These are phyloP conservation scores for Zapus hudsonius DNA, from an alignment of 2,113 vertebrate genomes.

Conservation along the genomic window DNA sequence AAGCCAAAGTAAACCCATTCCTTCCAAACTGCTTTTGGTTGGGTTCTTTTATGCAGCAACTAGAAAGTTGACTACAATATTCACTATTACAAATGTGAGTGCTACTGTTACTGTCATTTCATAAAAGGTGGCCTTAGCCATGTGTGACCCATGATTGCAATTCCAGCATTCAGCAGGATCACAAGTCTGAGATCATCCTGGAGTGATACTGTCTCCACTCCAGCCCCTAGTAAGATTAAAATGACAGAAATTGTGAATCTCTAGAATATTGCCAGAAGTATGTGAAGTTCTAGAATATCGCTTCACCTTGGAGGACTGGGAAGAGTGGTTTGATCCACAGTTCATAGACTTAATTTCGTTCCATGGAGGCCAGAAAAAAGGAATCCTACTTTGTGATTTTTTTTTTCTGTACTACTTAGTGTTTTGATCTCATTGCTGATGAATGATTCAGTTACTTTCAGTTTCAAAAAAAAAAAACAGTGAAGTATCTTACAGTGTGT, in stretches of 20 bases:
- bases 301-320: not conserved
- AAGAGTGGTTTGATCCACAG: not conserved
- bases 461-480: slow-evolving; percentile 61
- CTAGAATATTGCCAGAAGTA: not conserved
- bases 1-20: no score
- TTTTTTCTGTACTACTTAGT: not conserved
- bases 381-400: not conserved
- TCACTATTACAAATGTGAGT: slow-evolving; percentile 4
- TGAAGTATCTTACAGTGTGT: slow-evolving; percentile 35
- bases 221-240: not conserved
- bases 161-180: not conserved
- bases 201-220: no score
- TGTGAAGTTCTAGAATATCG: not conserved
- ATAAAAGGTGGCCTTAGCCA: not conserved
- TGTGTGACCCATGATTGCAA: no score
- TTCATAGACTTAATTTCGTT: not conserved
- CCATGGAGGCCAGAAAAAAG: not conserved
- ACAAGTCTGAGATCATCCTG: not conserved
- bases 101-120: slow-evolving; percentile 2
- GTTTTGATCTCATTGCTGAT: slow-evolving; percentile 59
- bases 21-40: no score
- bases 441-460: slow-evolving; percentile 51
- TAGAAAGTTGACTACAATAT: no score
- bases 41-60: no score
- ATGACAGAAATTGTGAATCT: not conserved